phyloP scores from a whole-genome alignment of 2,797 vertebrate genomes.

The Sebastes taczanowskii region DNA sequence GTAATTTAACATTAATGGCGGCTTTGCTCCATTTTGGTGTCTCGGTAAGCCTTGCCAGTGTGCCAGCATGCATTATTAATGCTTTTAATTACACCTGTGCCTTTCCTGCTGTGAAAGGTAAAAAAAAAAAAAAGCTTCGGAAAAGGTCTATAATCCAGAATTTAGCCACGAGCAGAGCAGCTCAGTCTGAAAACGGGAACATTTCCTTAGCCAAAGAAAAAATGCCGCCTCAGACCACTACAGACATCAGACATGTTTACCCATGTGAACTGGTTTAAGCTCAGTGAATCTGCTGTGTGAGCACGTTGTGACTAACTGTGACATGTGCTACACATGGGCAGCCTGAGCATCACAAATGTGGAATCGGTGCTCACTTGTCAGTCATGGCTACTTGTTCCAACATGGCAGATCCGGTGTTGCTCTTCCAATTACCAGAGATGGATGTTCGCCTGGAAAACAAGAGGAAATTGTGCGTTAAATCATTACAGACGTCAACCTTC shows the following conservation, averaged over 20 bases:
- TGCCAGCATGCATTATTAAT: background rate
- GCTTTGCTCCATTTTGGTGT: background rate
- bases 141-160: background rate
- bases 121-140: background rate
- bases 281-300: conserved; percentile 15
- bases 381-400: conserved; percentile 99
- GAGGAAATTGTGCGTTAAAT: conserved; percentile 30
- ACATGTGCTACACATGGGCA: conserved; percentile 27
- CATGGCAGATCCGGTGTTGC: conserved; percentile 98
- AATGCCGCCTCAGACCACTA: background rate
- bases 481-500: background rate
- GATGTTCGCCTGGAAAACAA: conserved; percentile 91
- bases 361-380: conserved; percentile 88
- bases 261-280: conserved; percentile 14
- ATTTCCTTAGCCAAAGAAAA: background rate
- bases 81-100: background rate
- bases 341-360: conserved; percentile 45
- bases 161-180: background rate
- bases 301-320: conserved; percentile 28
- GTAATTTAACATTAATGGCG: background rate
- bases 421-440: conserved; percentile 99
- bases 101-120: background rate
- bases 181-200: background rate
- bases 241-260: conserved; percentile 25
- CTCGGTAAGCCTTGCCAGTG: background rate